Evolutionary conservation across 2,888 invertebrate species (phyloP), one percentile per base, ranked within the genome.

Genomic region (Pandemis corylana): DNA sequence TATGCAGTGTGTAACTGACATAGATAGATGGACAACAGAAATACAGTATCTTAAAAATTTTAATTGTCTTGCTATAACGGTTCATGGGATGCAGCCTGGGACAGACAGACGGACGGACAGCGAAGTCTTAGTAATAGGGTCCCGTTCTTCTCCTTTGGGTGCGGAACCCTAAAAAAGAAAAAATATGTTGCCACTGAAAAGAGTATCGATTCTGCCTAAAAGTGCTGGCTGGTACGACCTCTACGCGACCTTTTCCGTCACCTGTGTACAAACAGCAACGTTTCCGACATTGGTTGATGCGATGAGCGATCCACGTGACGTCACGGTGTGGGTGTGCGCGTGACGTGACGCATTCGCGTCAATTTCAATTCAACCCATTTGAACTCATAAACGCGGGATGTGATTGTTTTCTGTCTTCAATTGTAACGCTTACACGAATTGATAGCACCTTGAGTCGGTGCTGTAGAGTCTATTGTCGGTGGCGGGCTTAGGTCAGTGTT

Each of bases 291-390:
- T 49, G 10, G 9, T 67, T 53, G 41, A 67, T 12, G 59, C 41
- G 41, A 66, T 12, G 59, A 59, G 12, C 46, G 46, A 42, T 12
- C 65, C 46, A 3, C 15, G 53, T 67, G 72, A 72, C 72, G 76
- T 76, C 76, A 73, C 72, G n/a, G 6, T 44, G 84, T 85, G 83
- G 87, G 87, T 87, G 87, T 87, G 87, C 77, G 75, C 67, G 77
- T 68, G 51, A 41, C 36, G 64, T 85, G 87, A 87, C 86, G 87
- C 82, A 78, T 71, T 62, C 15, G 62, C 69, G 70, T 77, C 86
- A 86, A 86, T 87, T 85, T 82, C 86, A 82, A 77, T 77, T 70
- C 72, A 62, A 76, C 72, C 83, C 82, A 89, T 89, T 89, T 83
- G 79, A 78, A 80, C 78, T 80, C 88, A 87, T 90, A 78, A 84